These are phyloP conservation scores for Acipenser transmontanus DNA, from an alignment of 2,797 vertebrate genomes.

Conservation along the genomic window DNA sequence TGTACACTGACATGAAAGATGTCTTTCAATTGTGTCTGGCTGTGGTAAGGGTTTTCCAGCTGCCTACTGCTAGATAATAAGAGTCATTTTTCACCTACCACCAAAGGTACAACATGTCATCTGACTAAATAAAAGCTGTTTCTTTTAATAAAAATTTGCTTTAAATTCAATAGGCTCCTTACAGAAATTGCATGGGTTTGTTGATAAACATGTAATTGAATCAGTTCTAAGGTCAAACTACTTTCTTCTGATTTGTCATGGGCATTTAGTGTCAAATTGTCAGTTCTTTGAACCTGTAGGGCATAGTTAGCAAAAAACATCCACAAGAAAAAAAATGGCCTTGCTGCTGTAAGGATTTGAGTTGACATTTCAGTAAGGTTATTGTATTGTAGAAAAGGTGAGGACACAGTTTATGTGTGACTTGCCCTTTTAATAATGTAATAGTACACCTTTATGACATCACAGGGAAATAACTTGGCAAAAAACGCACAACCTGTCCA, in stretches of 20 bases:
- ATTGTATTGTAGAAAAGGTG: constrained; percentile 18
- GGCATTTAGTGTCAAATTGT: constrained; percentile 18
- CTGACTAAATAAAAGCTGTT: constrained; percentile 16
- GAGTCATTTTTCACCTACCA: constrained; percentile 19
- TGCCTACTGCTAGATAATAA: constrained; percentile 29
- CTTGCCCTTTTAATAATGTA: constrained; percentile 21
- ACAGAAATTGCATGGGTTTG: constrained; percentile 20
- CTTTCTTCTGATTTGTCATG: constrained; percentile 26
- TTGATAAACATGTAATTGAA: constrained; percentile 28
- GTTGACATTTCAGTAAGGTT: constrained; percentile 30
- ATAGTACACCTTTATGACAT: constrained; percentile 19
- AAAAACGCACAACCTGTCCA: constrained; percentile 11
- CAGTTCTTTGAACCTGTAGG: constrained; percentile 14
- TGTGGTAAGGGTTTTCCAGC: constrained; percentile 26
- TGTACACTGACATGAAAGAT: constrained; percentile 12
- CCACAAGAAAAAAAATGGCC: constrained; percentile 1
- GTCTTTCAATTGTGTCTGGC: constrained; percentile 19
- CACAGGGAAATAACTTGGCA: constrained; percentile 12
- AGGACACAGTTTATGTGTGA: constrained; percentile 19
- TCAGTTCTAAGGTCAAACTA: constrained; percentile 28
- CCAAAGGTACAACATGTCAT: constrained; percentile 29
- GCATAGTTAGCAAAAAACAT: constrained; percentile 9
- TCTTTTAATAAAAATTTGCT: constrained; percentile 13
- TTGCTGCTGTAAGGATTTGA: constrained; percentile 1
- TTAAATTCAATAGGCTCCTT: constrained; percentile 16